Evolutionary conservation across 2,113 vertebrate species (phyloP).

Genomic region (Centropus unirufus): DNA sequence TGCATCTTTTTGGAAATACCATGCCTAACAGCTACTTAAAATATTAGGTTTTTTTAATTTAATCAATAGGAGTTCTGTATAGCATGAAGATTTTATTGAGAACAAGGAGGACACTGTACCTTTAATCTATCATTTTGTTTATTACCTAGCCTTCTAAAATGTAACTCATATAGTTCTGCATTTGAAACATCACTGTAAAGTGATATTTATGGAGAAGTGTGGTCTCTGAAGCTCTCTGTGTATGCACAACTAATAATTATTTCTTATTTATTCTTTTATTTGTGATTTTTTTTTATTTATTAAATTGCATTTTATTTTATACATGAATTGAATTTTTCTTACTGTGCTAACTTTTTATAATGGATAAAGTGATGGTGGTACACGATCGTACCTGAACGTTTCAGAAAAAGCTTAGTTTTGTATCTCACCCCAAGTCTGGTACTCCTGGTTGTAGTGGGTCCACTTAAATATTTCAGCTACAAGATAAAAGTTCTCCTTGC

Average conservation of each 20-base stretch:
- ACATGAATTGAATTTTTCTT: not conserved
- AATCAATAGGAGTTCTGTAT: not conserved
- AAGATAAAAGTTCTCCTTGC: not conserved
- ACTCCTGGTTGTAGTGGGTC: not conserved
- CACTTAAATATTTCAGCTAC: not conserved
- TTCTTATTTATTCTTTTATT: not conserved
- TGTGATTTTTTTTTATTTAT: too few relatives aligned
- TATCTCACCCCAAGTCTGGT: not conserved
- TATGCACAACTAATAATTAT: not conserved
- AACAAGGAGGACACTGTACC: not conserved
- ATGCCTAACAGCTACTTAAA: not conserved
- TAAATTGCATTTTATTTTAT: not conserved
- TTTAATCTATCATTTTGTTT: not conserved
- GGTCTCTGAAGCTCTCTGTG: not conserved
- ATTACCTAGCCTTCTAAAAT: not conserved
- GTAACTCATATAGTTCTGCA: not conserved
- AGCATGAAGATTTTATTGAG: not conserved
- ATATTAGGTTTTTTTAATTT: not conserved
- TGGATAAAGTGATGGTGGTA: not conserved
- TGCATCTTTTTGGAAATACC: not conserved
- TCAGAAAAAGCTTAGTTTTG: not conserved
- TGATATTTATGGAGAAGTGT: not conserved
- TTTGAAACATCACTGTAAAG: not conserved
- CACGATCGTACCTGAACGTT: not conserved
- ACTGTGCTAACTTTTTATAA: not conserved